Evolutionary conservation across 2,113 vertebrate genomes (phyloP), one percentile per base, ranked within the genome.

Genomic region (Sander lucioperca): DNA sequence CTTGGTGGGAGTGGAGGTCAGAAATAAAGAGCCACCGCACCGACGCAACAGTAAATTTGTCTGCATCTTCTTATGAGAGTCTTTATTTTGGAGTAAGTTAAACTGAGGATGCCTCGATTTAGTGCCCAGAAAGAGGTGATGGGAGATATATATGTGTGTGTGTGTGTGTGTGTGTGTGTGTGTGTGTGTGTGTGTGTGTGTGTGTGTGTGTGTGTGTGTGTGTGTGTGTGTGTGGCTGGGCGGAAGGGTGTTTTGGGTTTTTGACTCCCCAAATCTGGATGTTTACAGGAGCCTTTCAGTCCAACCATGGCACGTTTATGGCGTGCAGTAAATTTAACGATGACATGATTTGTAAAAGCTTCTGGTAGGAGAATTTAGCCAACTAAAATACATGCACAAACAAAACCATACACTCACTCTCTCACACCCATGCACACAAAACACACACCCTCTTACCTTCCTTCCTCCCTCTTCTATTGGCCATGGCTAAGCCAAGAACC

Each of bases 391-490:
- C 69, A 76, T 58, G 73, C 79, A 83, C 73, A 83, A 81, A 85
- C 76, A 86, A 56, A 74, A 84, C 39, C 72, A 82, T 79, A 82
- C 80, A 67, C 71, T 80, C 13, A 19, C 47, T 62, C 68, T 59
- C 77, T 53, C 73, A 36, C 81, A 27, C 62, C 63, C 75, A 16
- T 62, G 2, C 58, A 51, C 39, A 47, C 63, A 67, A 36, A 45
- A 19, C 50, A 78, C 63, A 83, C 71, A 62, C 65, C 18, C 77
- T 73, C 77, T 69, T 75, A 65, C 74, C 64, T 74, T 83, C 85
- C 75, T 83, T 76, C 76, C 87, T 83, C 79, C 63, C 86, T 89
- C 86, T 87, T 82, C 79, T 47, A 79, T 80, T 81, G 89, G 92
- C 86, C 67, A 86, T 73, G 76, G 51, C 76, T 66, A 50, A 59